Conservation (phyloP, 2,113 vertebrate genomes). For the Morone chrysops region DNA sequence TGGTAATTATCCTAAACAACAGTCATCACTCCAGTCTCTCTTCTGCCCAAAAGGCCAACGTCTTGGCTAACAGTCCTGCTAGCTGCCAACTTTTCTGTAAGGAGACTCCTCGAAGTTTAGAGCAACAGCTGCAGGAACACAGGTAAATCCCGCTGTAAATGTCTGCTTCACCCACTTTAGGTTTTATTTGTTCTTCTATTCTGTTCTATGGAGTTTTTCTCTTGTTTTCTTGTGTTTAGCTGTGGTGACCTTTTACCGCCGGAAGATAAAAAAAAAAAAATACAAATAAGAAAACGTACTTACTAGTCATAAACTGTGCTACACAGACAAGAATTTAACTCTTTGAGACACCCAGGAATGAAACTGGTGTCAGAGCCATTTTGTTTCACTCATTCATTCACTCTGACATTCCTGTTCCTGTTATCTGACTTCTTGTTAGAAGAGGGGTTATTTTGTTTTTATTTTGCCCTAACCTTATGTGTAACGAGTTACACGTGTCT, state of each 20-base stretch:
- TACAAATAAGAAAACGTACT: not conserved
- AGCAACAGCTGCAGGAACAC: slow-evolving; percentile 98
- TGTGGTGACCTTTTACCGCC: not conserved
- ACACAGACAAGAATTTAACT: not conserved
- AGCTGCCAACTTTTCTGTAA: slow-evolving; percentile 96
- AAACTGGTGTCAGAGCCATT: not conserved
- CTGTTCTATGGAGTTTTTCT: not conserved
- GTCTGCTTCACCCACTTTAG: not conserved
- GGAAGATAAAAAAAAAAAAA: not conserved
- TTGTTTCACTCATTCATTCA: not conserved
- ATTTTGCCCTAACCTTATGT: not conserved
- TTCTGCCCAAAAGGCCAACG: slow-evolving; percentile 85
- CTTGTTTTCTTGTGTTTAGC: not conserved
- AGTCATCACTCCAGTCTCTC: slow-evolving; percentile 59
- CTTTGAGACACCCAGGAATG: not conserved
- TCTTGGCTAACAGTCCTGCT: slow-evolving; percentile 91
- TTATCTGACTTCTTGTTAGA: not conserved
- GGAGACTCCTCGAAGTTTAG: slow-evolving; percentile 93
- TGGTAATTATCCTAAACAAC: slow-evolving; percentile 30
- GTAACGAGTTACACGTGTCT: too few species aligned
- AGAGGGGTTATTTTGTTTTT: not conserved
- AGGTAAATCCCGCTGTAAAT: slow-evolving; percentile 84
- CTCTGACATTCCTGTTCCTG: not conserved
- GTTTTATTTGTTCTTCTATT: not conserved
- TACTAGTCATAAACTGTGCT: not conserved